Evolutionary conservation across 2,797 vertebrate genomes (phyloP).

Genomic region (Ctenosaura bakeri): DNA sequence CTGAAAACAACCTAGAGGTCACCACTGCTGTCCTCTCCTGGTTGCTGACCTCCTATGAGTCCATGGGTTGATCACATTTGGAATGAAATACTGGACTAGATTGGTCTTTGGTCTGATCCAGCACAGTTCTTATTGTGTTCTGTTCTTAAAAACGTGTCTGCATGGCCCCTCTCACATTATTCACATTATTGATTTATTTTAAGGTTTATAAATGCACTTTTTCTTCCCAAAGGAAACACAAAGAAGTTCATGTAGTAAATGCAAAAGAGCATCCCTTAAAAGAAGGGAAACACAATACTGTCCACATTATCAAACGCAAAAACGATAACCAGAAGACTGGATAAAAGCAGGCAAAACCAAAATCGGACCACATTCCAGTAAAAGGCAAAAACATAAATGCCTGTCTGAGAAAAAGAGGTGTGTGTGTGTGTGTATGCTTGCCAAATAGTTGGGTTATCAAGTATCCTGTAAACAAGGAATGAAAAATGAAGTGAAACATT

Average conservation of each 20-base stretch:
- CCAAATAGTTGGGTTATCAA: background rate
- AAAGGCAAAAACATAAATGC: background rate
- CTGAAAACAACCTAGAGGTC: too few relatives aligned
- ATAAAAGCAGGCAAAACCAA: background rate
- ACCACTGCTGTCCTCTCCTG: too few relatives aligned
- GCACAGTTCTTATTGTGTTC: background rate
- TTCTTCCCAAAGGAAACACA: constrained; percentile 9
- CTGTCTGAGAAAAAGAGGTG: background rate
- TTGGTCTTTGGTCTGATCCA: background rate
- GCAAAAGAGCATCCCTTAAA: background rate
- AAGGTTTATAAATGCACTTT: constrained; percentile 25
- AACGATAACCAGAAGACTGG: background rate
- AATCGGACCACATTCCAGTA: background rate
- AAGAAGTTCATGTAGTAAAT: background rate
- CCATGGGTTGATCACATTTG: too few relatives aligned
- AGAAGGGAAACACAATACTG: background rate
- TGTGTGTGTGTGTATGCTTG: too few relatives aligned
- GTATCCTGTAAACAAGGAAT: background rate
- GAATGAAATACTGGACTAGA: background rate
- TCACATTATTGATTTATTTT: background rate
- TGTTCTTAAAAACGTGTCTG: background rate
- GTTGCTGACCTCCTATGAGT: too few relatives aligned
- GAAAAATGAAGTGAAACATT: background rate
- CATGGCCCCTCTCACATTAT: background rate
- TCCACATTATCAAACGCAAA: background rate